Conservation (phyloP, 2,888 invertebrate species). For the Acanthococcus lagerstroemiae region DNA sequence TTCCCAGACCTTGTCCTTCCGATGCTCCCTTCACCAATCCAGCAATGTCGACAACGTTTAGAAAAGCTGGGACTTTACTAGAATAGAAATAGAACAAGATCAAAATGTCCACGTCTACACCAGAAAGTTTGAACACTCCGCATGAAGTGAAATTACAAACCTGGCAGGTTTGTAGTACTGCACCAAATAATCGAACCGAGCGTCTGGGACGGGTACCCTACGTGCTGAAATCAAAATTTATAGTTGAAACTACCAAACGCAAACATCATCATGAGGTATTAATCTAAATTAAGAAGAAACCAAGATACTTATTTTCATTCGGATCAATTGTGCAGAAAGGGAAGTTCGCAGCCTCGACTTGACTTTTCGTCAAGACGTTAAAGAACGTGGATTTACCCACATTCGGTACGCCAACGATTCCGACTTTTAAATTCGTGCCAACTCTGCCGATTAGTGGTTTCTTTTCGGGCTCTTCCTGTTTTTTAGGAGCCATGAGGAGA, state of each 20-base stretch:
- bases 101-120: too few species aligned
- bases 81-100: conserved; percentile 40
- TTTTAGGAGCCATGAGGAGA: conserved; percentile 87
- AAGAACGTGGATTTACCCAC: conserved; percentile 99
- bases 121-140: background rate
- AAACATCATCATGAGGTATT: conserved; percentile 32
- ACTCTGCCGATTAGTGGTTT: conserved; percentile 88
- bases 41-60: conserved; percentile 97
- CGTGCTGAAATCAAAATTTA: too few species aligned
- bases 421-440: conserved; percentile 91
- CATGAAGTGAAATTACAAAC: conserved; percentile 44
- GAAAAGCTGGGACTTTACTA: conserved; percentile 95
- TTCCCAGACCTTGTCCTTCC: conserved; percentile 95
- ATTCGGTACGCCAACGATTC: conserved; percentile 93
- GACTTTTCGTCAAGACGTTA: conserved; percentile 95
- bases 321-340: conserved; percentile 99
- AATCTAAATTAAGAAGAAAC: background rate
- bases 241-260: conserved; percentile 32
- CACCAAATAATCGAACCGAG: conserved; percentile 83
- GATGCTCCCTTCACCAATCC: conserved; percentile 96
- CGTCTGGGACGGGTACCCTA: conserved; percentile 96
- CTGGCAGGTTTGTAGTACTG: conserved; percentile 89
- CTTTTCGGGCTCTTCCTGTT: conserved; percentile 77
- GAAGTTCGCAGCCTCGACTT: conserved; percentile 96
- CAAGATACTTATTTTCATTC: conserved; percentile 93